A percentile compares a stretch with the other conserved stretches of the same genome.
Conservation (phyloP, 2,888 invertebrate genomes). For the Nephrotoma guestfalica region DNA sequence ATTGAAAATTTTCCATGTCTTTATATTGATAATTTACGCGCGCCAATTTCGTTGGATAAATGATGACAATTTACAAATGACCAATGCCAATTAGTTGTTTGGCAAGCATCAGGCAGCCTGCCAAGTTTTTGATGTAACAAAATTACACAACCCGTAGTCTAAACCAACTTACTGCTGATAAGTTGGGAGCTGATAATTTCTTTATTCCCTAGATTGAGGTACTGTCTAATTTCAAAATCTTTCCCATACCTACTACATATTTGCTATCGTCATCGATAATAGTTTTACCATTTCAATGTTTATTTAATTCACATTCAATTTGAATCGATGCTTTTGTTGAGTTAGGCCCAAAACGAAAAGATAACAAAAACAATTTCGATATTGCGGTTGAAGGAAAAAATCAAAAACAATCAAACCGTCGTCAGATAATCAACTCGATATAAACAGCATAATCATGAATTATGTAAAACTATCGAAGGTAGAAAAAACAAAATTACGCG, state of each 20-base stretch:
- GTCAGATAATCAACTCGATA: not conserved
- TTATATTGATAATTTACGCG: not conserved
- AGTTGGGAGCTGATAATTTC: no score
- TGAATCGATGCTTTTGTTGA: not conserved
- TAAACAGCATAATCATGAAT: not conserved
- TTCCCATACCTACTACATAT: not conserved
- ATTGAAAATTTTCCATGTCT: conserved; percentile 28
- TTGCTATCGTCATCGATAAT: not conserved
- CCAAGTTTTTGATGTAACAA: not conserved
- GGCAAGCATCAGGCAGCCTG: not conserved
- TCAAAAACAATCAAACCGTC: not conserved
- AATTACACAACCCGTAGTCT: not conserved
- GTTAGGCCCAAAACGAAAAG: not conserved
- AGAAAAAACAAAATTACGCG: not conserved
- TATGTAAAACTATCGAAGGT: not conserved
- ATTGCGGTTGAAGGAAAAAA: not conserved
- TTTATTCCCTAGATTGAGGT: no score
- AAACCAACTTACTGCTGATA: not conserved
- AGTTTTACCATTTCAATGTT: not conserved
- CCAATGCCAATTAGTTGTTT: not conserved
- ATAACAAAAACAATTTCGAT: not conserved
- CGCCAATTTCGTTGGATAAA: no score
- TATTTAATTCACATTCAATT: not conserved
- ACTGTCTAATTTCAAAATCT: no score
- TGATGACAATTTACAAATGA: no score